phyloP scores from a whole-genome alignment of 2,888 invertebrate species.

The Nesidiocoris tenuis region DNA sequence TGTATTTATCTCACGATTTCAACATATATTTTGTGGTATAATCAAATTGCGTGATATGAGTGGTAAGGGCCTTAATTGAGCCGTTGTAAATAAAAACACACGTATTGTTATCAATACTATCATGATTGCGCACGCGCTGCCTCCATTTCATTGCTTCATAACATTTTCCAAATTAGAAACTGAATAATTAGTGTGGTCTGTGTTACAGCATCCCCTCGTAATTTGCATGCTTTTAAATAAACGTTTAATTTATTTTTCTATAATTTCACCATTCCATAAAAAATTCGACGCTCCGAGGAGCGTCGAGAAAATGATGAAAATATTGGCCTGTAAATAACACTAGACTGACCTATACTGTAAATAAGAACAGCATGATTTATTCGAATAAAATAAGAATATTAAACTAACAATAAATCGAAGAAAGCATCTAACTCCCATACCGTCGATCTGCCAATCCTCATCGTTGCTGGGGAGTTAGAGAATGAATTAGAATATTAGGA shows the following conservation, averaged over 20 bases:
- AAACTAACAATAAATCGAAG: background rate
- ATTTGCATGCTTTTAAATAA: slow-evolving; percentile 39
- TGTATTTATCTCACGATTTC: background rate
- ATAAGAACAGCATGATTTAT: slow-evolving; percentile 33
- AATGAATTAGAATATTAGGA: background rate
- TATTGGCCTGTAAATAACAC: slow-evolving; percentile 37
- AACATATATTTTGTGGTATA: background rate
- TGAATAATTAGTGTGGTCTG: slow-evolving; percentile 48
- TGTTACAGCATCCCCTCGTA: slow-evolving; percentile 46
- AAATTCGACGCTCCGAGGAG: background rate
- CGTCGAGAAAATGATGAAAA: background rate
- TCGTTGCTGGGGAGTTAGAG: background rate
- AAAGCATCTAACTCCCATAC: background rate
- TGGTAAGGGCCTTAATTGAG: slow-evolving; percentile 23
- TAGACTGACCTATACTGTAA: slow-evolving; percentile 15
- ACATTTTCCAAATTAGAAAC: slow-evolving; percentile 44
- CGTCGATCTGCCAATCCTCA: background rate
- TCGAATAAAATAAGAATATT: background rate
- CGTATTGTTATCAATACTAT: slow-evolving; percentile 12
- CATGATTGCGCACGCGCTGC: slow-evolving; percentile 47
- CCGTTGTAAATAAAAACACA: slow-evolving; percentile 45
- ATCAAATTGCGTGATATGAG: background rate
- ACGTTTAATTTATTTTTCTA: slow-evolving; percentile 12
- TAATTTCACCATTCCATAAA: slow-evolving; percentile 1
- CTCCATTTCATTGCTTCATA: slow-evolving; percentile 45